These are phyloP conservation scores for Hyppa rectilinea DNA, from an alignment of 2,888 invertebrate species.

Conservation along the genomic window DNA sequence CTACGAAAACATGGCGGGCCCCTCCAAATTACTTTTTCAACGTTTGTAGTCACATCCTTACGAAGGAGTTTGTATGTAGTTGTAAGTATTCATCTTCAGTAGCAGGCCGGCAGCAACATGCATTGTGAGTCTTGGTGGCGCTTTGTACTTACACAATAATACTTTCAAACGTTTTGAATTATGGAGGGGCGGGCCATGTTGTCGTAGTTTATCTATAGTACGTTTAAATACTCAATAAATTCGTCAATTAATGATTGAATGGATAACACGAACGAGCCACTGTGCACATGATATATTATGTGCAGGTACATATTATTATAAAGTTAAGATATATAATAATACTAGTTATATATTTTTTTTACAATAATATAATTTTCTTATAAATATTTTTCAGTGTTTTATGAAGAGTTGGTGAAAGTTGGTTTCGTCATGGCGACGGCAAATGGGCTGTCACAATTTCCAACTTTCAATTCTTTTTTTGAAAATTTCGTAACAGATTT, in stretches of 20 bases:
- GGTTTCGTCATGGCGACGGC: conserved; percentile 7
- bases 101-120: too few relatives aligned
- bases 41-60: too few relatives aligned
- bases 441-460: neutral
- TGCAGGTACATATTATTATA: conserved; percentile 59
- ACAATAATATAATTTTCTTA: conserved; percentile 43
- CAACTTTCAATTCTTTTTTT: conserved; percentile 24
- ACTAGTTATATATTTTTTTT: conserved; percentile 51
- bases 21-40: too few relatives aligned
- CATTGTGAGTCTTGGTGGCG: too few relatives aligned
- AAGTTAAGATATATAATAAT: conserved; percentile 49
- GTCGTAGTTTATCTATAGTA: too few relatives aligned
- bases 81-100: too few relatives aligned
- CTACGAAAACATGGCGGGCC: too few relatives aligned
- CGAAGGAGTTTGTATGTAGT: too few relatives aligned
- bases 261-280: conserved; percentile 25
- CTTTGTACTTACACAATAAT: too few relatives aligned
- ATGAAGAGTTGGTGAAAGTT: conserved; percentile 35
- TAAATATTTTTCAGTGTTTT: conserved; percentile 41
- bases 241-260: conserved; percentile 27
- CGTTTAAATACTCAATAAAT: conserved; percentile 26
- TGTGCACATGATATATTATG: conserved; percentile 42
- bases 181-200: too few relatives aligned
- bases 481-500: conserved; percentile 45
- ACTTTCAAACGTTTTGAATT: too few relatives aligned